Evolutionary conservation across 2,888 invertebrate genomes (phyloP).

Genomic region (Lycophotia porphyrea): DNA sequence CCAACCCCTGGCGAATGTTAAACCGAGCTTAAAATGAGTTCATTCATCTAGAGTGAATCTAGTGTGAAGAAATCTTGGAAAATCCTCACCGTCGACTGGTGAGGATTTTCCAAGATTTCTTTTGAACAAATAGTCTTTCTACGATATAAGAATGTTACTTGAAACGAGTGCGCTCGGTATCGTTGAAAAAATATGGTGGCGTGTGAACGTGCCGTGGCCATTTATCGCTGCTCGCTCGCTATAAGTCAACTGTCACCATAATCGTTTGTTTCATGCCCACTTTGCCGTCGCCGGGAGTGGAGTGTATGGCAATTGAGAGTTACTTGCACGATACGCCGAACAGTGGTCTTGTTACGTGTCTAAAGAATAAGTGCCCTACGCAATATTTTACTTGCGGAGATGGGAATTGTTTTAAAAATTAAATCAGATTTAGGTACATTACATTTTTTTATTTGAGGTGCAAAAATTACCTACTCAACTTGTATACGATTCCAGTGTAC

Average conservation of each 20-base stretch:
- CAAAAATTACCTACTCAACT: background rate
- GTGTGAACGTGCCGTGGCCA: constrained; percentile 42
- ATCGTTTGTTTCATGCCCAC: constrained; percentile 77
- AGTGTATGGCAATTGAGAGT: constrained; percentile 67
- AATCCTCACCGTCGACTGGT: no score
- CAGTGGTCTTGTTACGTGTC: constrained; percentile 51
- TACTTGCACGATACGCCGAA: constrained; percentile 50
- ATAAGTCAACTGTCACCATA: constrained; percentile 78
- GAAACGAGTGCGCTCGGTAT: constrained; percentile 21
- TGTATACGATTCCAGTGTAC: background rate
- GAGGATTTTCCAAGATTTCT: constrained; percentile 40
- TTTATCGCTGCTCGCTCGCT: constrained; percentile 67
- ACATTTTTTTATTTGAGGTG: background rate
- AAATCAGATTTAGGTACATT: constrained; percentile 23
- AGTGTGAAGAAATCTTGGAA: no score
- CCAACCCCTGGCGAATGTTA: constrained; percentile 46
- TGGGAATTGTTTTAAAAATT: constrained; percentile 29
- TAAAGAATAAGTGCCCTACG: constrained; percentile 57
- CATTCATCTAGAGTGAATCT: constrained; percentile 48
- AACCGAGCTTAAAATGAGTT: constrained; percentile 59
- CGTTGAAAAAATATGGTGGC: constrained; percentile 49
- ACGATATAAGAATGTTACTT: constrained; percentile 32
- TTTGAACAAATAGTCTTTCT: constrained; percentile 37
- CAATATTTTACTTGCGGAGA: constrained; percentile 44
- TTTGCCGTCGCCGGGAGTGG: constrained; percentile 66